These are phyloP conservation scores for Drosophila seguyi DNA, from an alignment of 1,140 invertebrate genomes.

Conservation along the genomic window DNA sequence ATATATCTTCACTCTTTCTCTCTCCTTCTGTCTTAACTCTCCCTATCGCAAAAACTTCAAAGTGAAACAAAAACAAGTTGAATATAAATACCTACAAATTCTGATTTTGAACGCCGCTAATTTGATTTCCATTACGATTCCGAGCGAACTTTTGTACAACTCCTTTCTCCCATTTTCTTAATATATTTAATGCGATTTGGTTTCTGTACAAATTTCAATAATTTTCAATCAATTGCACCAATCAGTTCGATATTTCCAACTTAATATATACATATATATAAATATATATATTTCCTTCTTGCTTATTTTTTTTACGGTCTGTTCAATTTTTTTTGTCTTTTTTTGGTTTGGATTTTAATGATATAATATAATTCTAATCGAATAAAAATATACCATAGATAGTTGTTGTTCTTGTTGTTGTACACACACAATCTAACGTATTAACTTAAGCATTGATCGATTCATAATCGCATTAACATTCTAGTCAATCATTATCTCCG, in stretches of 20 bases:
- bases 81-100: slow-evolving; percentile 52
- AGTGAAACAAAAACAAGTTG: slow-evolving; percentile 54
- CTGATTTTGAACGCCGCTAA: slow-evolving; percentile 76
- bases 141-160: slow-evolving; percentile 69
- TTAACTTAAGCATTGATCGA: slow-evolving; percentile 23
- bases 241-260: slow-evolving; percentile 59
- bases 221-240: slow-evolving; percentile 75
- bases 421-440: slow-evolving; percentile 61
- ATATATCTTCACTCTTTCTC: slow-evolving; percentile 72
- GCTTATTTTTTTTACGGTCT: slow-evolving; percentile 24
- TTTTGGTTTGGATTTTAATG: slow-evolving; percentile 59
- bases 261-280: slow-evolving; percentile 17
- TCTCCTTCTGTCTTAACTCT: slow-evolving; percentile 64
- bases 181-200: slow-evolving; percentile 47
- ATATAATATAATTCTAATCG: slow-evolving; percentile 62
- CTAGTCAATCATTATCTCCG: background rate
- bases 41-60: slow-evolving; percentile 71
- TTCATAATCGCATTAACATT: background rate
- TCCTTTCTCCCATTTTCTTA: slow-evolving; percentile 47
- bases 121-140: slow-evolving; percentile 63
- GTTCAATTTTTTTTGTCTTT: background rate
- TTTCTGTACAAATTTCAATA: slow-evolving; percentile 69
- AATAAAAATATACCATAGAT: slow-evolving; percentile 79
- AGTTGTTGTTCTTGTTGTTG: slow-evolving; percentile 84
- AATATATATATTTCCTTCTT: slow-evolving; percentile 52